A percentile compares a stretch with the other conserved stretches of the same genome.
These are phyloP conservation scores for Camponotus floridanus DNA, from an alignment of 1,140 invertebrate species.

Conservation along the genomic window DNA sequence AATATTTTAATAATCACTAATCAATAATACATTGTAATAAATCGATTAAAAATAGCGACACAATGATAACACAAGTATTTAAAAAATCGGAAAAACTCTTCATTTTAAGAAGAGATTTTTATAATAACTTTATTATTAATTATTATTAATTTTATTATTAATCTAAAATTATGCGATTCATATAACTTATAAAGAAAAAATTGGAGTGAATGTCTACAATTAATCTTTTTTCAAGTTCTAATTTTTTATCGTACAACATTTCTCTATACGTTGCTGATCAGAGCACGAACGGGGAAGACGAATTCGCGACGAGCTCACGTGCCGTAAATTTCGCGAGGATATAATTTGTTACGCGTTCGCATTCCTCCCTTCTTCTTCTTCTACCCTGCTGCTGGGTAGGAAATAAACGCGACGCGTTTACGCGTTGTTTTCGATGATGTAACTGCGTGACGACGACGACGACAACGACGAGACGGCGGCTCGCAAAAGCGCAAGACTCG, in stretches of 20 bases:
- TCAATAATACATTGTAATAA: too few species aligned
- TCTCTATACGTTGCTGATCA: background rate
- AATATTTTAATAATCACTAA: too few species aligned
- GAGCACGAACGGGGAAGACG: background rate
- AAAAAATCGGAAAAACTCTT: too few species aligned
- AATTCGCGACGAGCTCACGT: conserved; percentile 6
- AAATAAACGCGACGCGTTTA: conserved; percentile 32
- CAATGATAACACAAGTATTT: background rate
- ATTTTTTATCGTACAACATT: background rate
- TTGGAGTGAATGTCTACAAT: background rate
- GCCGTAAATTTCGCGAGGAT: conserved; percentile 21
- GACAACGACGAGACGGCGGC: conserved; percentile 8
- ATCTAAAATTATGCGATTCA: background rate
- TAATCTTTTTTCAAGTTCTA: background rate
- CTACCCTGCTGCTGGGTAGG: background rate
- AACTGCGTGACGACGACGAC: background rate
- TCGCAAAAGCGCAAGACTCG: conserved; percentile 22
- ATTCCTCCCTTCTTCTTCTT: background rate
- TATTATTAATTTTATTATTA: background rate
- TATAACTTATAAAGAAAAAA: background rate
- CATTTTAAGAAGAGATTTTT: too few species aligned
- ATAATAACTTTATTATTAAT: background rate
- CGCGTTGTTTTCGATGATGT: conserved; percentile 57
- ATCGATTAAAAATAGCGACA: too few species aligned
- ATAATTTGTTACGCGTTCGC: conserved; percentile 34